Percentiles rank a stretch among this genome's conserved stretches.
Evolutionary conservation across 2,797 vertebrate genomes (phyloP).

Genomic region (Poeciliopsis paucimaculata): DNA sequence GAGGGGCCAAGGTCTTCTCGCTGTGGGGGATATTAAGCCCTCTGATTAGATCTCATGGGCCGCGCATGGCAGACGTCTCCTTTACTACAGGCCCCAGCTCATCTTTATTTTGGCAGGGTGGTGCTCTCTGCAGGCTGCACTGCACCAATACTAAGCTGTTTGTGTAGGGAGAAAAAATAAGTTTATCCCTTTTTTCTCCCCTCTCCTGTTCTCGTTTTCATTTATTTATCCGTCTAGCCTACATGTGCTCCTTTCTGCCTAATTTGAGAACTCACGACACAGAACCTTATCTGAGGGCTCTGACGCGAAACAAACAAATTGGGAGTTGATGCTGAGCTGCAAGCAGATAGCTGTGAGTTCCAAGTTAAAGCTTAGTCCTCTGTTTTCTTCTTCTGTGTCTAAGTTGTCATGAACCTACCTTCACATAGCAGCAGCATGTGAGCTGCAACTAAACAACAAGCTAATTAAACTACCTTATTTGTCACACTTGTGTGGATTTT

Average conservation of each 20-base stretch:
- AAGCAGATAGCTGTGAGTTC: conserved; percentile 29
- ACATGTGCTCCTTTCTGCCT: conserved; percentile 54
- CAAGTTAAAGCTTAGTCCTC: conserved; percentile 21
- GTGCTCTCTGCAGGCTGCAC: conserved; percentile 81
- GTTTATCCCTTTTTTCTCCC: conserved; percentile 53
- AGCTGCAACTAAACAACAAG: conserved; percentile 50
- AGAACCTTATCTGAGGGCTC: conserved; percentile 50
- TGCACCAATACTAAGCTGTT: conserved; percentile 82
- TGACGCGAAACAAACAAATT: conserved; percentile 50
- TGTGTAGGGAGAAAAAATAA: conserved; percentile 65
- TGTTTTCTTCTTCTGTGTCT: conserved; percentile 11
- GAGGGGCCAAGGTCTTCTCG: conserved; percentile 81
- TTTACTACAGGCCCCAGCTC: conserved; percentile 81
- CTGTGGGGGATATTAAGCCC: conserved; percentile 84
- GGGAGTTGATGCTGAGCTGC: conserved; percentile 23
- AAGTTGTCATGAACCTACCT: conserved; percentile 45
- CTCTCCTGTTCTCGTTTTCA: conserved; percentile 53
- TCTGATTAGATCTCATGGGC: conserved; percentile 85
- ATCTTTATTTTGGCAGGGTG: conserved; percentile 84
- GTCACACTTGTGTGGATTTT: conserved; percentile 55
- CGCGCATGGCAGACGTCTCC: conserved; percentile 78
- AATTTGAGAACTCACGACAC: conserved; percentile 63
- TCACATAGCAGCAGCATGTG: conserved; percentile 15
- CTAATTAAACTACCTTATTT: conserved; percentile 73
- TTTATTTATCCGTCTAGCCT: conserved; percentile 73